Base-by-base conservation (phyloP, 1,140 invertebrate genomes). In the Lordiphosa collinella region DNA sequence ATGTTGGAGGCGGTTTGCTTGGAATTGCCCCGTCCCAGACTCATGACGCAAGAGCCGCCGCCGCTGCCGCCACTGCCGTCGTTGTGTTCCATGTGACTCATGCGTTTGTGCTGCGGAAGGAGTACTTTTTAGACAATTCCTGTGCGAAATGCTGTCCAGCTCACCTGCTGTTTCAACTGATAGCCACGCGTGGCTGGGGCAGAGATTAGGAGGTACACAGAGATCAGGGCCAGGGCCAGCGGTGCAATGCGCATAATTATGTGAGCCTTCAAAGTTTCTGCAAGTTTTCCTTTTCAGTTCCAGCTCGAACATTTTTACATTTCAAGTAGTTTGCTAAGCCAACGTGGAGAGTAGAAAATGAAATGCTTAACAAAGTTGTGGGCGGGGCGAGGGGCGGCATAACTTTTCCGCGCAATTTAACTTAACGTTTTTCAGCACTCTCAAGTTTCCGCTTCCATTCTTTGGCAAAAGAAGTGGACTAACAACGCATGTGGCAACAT, bases 1-100 rank as follows among this genome's bases (percentile, higher is more conserved):
- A 93, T 93, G 68, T 89, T 92, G 0, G 90, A 89, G 1, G 91
- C 91, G 12, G 88, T 88, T 36, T 90, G 61, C 11, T 80, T 88
- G 7, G 69, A 5, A 31, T 49, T 58, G 9, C 48, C 12, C 1
- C 12, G 6, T 4, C 32, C 14, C 18, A 56, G 3, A 10, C 14
- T 32, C 14, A 50, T 34, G 18, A 16, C n/a, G 22, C 9, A 9
- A 10, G 12, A 11, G n/a, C 18, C 0, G 22, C 10, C 22, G 6
- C 29, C 11, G 5, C n/a, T 12, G 3, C n/a, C n/a, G n/a, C n/a
- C n/a, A 1, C 43, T 37, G 1, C 18, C 22, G 9, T 16, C 10
- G 11, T 25, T 25, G 8, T 36, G 5, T 2, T 36, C 53, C 14
- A 48, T 32, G 8, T 11, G 4, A 9, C 16, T 14, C 44, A 11